Base-by-base conservation (phyloP, 1,140 invertebrate species). In the Ganaspis sp. region DNA sequence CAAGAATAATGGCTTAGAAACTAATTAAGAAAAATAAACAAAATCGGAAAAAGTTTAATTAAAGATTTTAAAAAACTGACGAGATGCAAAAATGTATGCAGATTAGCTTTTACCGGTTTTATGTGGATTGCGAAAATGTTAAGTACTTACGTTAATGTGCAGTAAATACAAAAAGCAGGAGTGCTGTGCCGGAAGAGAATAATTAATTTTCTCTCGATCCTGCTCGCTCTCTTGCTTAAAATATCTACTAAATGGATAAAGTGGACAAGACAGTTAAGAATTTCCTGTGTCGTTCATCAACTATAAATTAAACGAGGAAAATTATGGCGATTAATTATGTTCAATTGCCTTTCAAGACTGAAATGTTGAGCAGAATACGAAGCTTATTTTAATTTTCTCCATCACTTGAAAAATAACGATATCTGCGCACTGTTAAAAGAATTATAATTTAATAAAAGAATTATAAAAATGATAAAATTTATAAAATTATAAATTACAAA, bases 251-350 rank as follows among this genome's bases (percentile, higher is more conserved):
- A 64, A 64, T 34, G 23, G 54, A 64, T 64, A 29, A n/a, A 64
- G 54, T 64, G 54, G 54, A 64, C 54, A 64, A 64, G 54, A 34
- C 54, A 64, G 54, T 29, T 64, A 64, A 29, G 54, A 64, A 29
- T 64, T 64, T 64, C 54, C 54, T 26, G 54, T 64, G 26, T 64
- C 54, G 54, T 64, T 64, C 54, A 64, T 64, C 54, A 64, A 64
- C 23, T 64, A 15, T 64, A 29, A 64, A 64, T 26, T 64, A 64
- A 64, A 64, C 54, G 54, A 15, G 21, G 54, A 64, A 15, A 26
- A 29, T 64, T 34, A 64, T 2, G 26, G 19, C 54, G 4, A 64
- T 64, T 64, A 64, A 64, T 64, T 64, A 64, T 64, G 23, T 29
- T 64, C 23, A 26, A 15, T 29, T 29, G 26, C 23, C 11, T 64